phyloP scores from a whole-genome alignment of 2,888 invertebrate species.

The Dryadula phaetusa region DNA sequence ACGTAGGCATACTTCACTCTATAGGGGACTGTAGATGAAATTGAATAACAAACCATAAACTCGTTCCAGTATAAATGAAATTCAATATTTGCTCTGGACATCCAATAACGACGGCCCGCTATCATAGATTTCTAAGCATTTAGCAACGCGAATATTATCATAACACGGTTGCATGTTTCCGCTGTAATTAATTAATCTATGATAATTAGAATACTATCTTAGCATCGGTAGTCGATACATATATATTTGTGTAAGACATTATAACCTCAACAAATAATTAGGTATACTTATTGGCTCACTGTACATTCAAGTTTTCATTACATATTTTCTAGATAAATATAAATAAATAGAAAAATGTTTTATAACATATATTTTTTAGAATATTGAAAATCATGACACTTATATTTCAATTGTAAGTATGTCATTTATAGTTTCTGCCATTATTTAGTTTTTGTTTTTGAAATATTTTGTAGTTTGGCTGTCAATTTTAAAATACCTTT shows the following conservation, averaged over 20 bases:
- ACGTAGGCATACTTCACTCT: conserved; percentile 25
- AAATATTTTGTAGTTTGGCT: too few species aligned
- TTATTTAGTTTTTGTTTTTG: too few species aligned
- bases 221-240: conserved; percentile 2
- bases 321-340: too few species aligned
- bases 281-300: too few species aligned
- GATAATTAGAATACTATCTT: conserved; percentile 39
- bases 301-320: too few species aligned
- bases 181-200: conserved; percentile 45
- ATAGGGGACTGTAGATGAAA: conserved; percentile 40
- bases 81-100: conserved; percentile 53
- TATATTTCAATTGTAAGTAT: too few species aligned
- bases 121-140: conserved; percentile 46
- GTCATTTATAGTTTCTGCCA: too few species aligned
- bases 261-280: neutral
- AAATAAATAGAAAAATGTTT: too few species aligned
- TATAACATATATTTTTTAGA: too few species aligned
- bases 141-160: conserved; percentile 45
- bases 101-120: conserved; percentile 48
- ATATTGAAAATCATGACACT: too few species aligned
- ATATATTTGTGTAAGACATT: conserved; percentile 4
- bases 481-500: neutral
- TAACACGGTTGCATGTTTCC: conserved; percentile 41
- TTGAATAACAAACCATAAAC: conserved; percentile 51
- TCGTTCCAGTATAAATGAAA: conserved; percentile 52